Evolutionary conservation across 2,797 vertebrate genomes (phyloP).

Genomic region (Hemibagrus guttatus): DNA sequence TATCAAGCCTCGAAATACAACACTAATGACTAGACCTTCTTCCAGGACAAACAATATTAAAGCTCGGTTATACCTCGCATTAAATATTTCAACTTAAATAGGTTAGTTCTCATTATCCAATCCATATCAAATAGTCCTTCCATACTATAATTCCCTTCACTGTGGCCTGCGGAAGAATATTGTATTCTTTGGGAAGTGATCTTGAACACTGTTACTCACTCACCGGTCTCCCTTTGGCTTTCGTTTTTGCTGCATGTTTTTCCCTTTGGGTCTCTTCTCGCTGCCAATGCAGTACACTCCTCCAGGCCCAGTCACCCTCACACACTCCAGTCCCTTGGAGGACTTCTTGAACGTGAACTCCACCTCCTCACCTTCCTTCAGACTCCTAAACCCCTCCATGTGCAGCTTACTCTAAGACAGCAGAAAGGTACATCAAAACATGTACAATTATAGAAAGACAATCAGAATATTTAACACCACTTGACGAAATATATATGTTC

Average conservation of each 20-base stretch:
- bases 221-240: constrained; percentile 93
- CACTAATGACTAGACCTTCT: background rate
- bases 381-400: constrained; percentile 97
- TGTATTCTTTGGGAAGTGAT: background rate
- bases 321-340: constrained; percentile 91
- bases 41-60: background rate
- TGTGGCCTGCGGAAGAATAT: background rate
- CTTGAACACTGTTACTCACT: constrained; percentile 42
- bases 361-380: constrained; percentile 92
- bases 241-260: constrained; percentile 87
- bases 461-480: background rate
- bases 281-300: constrained; percentile 91
- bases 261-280: constrained; percentile 91
- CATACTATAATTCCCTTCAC: background rate
- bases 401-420: constrained; percentile 91
- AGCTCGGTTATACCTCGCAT: background rate
- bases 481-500: background rate
- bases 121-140: background rate
- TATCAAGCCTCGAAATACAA: background rate
- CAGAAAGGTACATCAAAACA: background rate
- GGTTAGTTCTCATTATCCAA: background rate
- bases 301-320: constrained; percentile 88
- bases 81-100: background rate
- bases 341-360: constrained; percentile 98
- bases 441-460: background rate